These are phyloP conservation scores for Pogona vitticeps DNA, from an alignment of 2,113 vertebrate species.

Conservation along the genomic window DNA sequence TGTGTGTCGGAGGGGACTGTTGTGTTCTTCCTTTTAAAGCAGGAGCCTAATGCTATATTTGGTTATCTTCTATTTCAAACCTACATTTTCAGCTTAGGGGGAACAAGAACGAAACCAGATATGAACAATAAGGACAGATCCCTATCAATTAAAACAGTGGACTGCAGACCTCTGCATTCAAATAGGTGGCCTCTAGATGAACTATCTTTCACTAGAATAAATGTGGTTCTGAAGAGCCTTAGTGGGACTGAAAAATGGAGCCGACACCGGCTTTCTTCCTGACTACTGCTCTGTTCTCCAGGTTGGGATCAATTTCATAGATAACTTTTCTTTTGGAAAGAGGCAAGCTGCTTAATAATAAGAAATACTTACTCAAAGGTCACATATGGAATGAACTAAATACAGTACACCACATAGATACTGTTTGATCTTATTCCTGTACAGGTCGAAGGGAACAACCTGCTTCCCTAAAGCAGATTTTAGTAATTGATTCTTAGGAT, in stretches of 20 bases:
- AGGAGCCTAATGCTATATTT: background rate
- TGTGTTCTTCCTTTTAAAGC: background rate
- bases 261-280: background rate
- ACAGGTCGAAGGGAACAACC: constrained; percentile 35
- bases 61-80: background rate
- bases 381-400: background rate
- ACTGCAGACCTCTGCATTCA: background rate
- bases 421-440: constrained; percentile 12
- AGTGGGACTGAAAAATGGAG: background rate
- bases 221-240: background rate
- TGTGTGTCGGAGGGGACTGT: rapidly evolving
- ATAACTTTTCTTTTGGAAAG: constrained; percentile 25
- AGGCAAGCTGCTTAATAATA: constrained; percentile 8
- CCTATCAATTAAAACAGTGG: background rate
- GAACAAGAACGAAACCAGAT: background rate
- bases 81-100: constrained; percentile 5
- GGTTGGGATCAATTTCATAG: constrained; percentile 9
- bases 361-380: constrained; percentile 34
- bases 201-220: background rate
- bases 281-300: background rate
- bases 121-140: background rate
- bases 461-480: background rate
- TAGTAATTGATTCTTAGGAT: background rate
- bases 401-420: background rate
- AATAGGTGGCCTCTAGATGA: background rate